These are phyloP conservation scores for Thyatira batis DNA, from an alignment of 2,888 invertebrate species.

Conservation along the genomic window DNA sequence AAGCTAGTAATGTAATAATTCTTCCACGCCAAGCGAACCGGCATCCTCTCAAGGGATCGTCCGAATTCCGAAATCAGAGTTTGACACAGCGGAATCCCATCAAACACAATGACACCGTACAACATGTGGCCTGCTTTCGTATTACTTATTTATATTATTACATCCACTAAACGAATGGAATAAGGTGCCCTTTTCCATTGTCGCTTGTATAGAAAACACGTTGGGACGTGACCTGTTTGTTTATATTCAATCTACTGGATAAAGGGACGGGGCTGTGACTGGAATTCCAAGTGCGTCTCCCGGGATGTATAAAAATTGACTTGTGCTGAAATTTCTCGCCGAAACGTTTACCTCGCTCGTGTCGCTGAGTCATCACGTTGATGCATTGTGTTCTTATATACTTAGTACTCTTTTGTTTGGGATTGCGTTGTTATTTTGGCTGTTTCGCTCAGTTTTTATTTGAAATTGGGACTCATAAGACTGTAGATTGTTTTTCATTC, in stretches of 20 bases:
- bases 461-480: background rate
- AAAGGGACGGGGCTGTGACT: slow-evolving; percentile 33
- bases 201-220: slow-evolving; percentile 41
- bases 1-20: background rate
- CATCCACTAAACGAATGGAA: slow-evolving; percentile 42
- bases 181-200: slow-evolving; percentile 37
- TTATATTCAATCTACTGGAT: slow-evolving; percentile 56
- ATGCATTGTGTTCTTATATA: background rate
- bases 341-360: slow-evolving; percentile 11
- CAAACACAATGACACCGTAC: slow-evolving; percentile 19
- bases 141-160: slow-evolving; percentile 48
- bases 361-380: background rate
- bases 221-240: slow-evolving; percentile 52
- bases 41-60: background rate
- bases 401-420: background rate
- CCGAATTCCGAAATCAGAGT: background rate
- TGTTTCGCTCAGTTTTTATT: background rate
- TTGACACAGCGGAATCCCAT: background rate
- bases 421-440: background rate
- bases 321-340: slow-evolving; percentile 22
- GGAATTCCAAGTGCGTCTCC: slow-evolving; percentile 34
- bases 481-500: background rate
- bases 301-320: slow-evolving; percentile 33
- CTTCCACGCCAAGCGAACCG: background rate
- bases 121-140: slow-evolving; percentile 32